phyloP scores from a whole-genome alignment of 2,888 invertebrate species.

The Melinopterus prodromus region DNA sequence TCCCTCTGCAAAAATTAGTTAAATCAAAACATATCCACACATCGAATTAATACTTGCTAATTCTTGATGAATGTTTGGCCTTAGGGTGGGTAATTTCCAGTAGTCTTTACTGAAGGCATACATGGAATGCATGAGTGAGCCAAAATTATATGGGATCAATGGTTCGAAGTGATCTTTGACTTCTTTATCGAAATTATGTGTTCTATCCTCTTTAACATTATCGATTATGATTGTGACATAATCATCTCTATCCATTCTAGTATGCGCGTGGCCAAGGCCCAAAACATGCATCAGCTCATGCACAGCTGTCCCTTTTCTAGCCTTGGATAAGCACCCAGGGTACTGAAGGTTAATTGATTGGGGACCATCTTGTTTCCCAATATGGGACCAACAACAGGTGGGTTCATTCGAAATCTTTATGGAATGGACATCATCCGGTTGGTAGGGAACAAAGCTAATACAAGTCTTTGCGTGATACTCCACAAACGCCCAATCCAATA shows the following conservation, averaged over 20 bases:
- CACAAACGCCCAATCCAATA: slow-evolving; percentile 73
- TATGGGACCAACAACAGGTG: slow-evolving; percentile 84
- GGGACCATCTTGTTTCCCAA: slow-evolving; percentile 73
- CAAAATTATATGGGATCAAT: slow-evolving; percentile 78
- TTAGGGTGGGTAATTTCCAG: slow-evolving; percentile 69
- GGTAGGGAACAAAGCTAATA: no score
- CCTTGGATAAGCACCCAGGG: slow-evolving; percentile 71
- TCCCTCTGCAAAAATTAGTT: slow-evolving; percentile 5
- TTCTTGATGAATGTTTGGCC: background rate
- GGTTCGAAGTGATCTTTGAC: slow-evolving; percentile 64
- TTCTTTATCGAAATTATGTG: slow-evolving; percentile 77
- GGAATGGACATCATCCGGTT: no score
- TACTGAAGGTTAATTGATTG: slow-evolving; percentile 78
- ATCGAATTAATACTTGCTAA: background rate
- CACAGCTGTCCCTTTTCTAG: slow-evolving; percentile 74
- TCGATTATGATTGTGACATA: slow-evolving; percentile 71
- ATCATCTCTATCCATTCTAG: slow-evolving; percentile 76
- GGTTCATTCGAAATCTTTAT: slow-evolving; percentile 68
- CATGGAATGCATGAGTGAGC: slow-evolving; percentile 83
- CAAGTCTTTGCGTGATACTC: slow-evolving; percentile 58
- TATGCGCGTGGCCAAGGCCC: slow-evolving; percentile 85
- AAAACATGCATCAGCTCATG: slow-evolving; percentile 83
- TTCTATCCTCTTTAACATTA: slow-evolving; percentile 69
- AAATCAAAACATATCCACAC: background rate
- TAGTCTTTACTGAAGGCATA: slow-evolving; percentile 79